Evolutionary conservation across 2,113 vertebrate genomes (phyloP).

Genomic region (Egretta garzetta): DNA sequence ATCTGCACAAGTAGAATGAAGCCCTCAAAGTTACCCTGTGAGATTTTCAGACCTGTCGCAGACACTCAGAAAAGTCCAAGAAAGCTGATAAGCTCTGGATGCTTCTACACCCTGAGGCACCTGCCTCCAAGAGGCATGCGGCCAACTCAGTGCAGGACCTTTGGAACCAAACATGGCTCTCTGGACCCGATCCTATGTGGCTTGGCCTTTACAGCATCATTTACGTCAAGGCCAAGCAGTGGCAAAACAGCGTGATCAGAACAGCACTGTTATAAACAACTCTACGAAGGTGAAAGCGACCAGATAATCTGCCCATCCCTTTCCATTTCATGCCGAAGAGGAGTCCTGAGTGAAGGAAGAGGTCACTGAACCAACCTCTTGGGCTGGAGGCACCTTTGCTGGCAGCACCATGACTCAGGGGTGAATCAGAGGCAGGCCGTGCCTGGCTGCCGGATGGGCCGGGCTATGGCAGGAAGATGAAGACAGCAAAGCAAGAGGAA

Average conservation of each 20-base stretch:
- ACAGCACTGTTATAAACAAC: neutral
- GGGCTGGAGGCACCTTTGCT: neutral
- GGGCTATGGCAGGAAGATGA: neutral
- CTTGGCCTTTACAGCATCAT: neutral
- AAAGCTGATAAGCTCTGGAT: neutral
- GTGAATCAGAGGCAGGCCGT: neutral
- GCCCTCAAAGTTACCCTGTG: neutral
- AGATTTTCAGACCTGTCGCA: neutral
- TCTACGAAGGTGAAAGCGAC: conserved; percentile 1
- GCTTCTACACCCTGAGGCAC: neutral
- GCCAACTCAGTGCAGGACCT: neutral
- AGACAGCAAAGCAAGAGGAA: neutral
- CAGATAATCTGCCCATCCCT: neutral
- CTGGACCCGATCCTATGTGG: neutral
- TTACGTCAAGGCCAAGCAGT: neutral
- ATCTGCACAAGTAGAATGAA: neutral
- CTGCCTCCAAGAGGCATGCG: neutral
- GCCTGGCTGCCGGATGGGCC: neutral
- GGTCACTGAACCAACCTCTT: neutral
- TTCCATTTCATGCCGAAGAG: neutral
- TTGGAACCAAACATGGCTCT: conserved; percentile 16
- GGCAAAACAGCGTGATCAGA: neutral
- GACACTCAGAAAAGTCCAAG: neutral
- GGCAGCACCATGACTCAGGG: neutral
- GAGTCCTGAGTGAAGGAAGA: neutral